Conservation (phyloP, 2,797 vertebrate species). For the Sebastes kiyomatsui region DNA sequence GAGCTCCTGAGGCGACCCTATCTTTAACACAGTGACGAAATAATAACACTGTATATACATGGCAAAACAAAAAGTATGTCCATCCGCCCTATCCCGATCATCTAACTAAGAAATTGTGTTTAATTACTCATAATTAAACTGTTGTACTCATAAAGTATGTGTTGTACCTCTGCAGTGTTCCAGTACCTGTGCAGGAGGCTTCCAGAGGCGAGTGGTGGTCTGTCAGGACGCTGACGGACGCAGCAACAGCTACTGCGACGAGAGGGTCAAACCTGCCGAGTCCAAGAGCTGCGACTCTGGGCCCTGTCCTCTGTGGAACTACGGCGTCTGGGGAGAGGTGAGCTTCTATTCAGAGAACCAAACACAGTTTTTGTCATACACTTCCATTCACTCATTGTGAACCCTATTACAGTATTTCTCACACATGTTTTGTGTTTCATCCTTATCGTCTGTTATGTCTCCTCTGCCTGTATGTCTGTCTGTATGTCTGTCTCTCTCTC, state of each 20-base stretch:
- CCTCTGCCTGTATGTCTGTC: not conserved
- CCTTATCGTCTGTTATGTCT: not conserved
- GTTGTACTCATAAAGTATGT: not conserved
- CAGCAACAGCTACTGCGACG: conserved; percentile 86
- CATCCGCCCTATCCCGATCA: not conserved
- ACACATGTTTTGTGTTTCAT: not conserved
- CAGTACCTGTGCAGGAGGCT: conserved; percentile 91
- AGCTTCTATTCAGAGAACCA: conserved; percentile 39
- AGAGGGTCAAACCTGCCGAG: conserved; percentile 88
- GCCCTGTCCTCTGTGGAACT: conserved; percentile 94
- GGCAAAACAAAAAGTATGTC: not conserved
- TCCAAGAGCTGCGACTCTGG: conserved; percentile 91
- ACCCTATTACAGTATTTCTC: not conserved
- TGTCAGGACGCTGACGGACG: conserved; percentile 94
- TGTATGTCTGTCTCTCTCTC: not conserved
- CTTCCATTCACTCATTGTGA: not conserved
- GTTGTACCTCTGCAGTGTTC: conserved; percentile 86
- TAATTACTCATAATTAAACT: not conserved
- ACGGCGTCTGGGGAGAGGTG: conserved; percentile 94
- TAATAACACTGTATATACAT: not conserved
- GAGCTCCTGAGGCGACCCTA: no score
- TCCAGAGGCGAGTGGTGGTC: conserved; percentile 92
- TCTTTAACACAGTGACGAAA: not conserved
- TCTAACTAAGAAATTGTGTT: not conserved
- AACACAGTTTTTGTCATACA: not conserved